Conservation (phyloP, 1,140 invertebrate genomes). For the Heliothis virescens region DNA sequence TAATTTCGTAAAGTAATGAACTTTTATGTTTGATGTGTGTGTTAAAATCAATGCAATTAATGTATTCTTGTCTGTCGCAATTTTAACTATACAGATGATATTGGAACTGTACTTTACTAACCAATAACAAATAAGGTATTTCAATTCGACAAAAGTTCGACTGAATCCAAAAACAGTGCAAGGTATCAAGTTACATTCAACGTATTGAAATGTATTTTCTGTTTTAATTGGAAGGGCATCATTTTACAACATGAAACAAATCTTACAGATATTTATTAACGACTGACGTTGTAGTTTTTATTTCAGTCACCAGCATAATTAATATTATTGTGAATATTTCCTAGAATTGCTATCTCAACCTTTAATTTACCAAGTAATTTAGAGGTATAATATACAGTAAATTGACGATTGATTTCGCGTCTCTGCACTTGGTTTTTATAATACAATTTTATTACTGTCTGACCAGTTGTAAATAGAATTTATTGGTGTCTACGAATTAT, state of each 20-base stretch:
- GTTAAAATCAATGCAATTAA: too few relatives aligned
- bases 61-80: too few relatives aligned
- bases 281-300: neutral
- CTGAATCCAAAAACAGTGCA: neutral
- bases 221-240: too few relatives aligned
- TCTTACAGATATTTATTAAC: too few relatives aligned
- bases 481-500: constrained; percentile 33
- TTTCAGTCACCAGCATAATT: neutral
- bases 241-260: too few relatives aligned
- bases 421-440: constrained; percentile 41
- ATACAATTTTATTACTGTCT: constrained; percentile 37
- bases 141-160: neutral
- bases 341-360: neutral
- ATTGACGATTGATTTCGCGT: constrained; percentile 26
- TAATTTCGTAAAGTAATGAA: too few relatives aligned
- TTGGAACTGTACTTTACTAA: neutral
- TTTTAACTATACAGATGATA: too few relatives aligned
- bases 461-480: constrained; percentile 38
- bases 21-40: too few relatives aligned
- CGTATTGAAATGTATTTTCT: neutral
- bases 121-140: neutral
- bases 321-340: neutral
- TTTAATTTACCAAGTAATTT: constrained; percentile 27
- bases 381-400: constrained; percentile 35
- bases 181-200: neutral